Percentiles rank a stretch among this genome's conserved stretches.
Evolutionary conservation across 2,888 invertebrate species (phyloP).

Genomic region (Argynnis bischoffii): DNA sequence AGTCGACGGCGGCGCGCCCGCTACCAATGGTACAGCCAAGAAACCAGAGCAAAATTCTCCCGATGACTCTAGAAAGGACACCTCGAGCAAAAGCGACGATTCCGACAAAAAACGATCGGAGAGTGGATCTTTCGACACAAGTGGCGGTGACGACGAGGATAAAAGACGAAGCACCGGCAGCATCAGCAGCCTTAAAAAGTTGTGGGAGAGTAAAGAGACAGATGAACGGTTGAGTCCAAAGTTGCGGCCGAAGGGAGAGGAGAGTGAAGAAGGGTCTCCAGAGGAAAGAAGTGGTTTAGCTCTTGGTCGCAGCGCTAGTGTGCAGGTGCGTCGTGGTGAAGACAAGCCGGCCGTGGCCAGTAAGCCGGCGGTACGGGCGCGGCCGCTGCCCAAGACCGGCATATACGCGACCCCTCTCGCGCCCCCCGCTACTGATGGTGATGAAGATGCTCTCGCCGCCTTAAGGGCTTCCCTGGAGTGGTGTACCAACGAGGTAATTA

Average conservation of each 20-base stretch:
- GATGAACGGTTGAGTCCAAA: constrained; percentile 86
- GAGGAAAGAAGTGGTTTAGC: constrained; percentile 50
- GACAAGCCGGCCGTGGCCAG: constrained; percentile 86
- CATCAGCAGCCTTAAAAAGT: constrained; percentile 94
- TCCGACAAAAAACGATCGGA: constrained; percentile 71
- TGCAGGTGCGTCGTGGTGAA: constrained; percentile 48
- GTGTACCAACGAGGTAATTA: constrained; percentile 72
- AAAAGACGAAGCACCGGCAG: constrained; percentile 95
- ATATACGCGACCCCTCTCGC: constrained; percentile 90
- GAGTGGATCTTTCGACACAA: constrained; percentile 58
- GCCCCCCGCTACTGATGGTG: constrained; percentile 68
- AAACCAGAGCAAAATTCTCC: constrained; percentile 61
- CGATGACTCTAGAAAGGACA: constrained; percentile 58
- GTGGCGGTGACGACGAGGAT: constrained; percentile 87
- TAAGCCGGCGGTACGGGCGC: constrained; percentile 83
- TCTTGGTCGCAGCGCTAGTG: constrained; percentile 48
- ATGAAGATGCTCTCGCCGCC: constrained; percentile 67
- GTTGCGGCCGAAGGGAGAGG: constrained; percentile 60
- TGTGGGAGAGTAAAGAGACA: constrained; percentile 93
- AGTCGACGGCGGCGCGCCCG: constrained; percentile 83
- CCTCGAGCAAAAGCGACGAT: constrained; percentile 66
- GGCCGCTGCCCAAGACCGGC: constrained; percentile 81
- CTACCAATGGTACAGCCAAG: constrained; percentile 61
- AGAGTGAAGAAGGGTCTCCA: constrained; percentile 58
- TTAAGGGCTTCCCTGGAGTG: constrained; percentile 84